A percentile compares a stretch with the other conserved stretches of the same genome.
phyloP scores from a whole-genome alignment of 2,888 invertebrate species.

The Neoitamus cyanurus region DNA sequence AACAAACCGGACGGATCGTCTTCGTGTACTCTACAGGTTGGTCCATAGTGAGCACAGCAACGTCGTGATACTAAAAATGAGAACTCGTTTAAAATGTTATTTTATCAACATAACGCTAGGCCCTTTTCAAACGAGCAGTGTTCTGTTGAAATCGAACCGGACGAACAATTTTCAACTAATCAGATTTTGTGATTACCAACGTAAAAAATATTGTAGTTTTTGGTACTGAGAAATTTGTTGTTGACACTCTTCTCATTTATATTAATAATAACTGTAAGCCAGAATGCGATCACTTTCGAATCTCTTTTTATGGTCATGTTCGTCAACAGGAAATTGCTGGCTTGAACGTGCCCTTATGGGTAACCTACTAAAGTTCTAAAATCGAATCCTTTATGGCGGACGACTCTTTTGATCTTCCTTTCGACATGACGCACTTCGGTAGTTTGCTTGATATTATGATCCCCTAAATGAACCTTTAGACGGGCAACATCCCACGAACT shows the following conservation, averaged over 20 bases:
- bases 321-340: not conserved
- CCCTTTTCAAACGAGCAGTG: too few species aligned
- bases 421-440: constrained; percentile 81
- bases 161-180: too few species aligned
- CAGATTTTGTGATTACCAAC: too few species aligned
- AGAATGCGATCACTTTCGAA: too few species aligned
- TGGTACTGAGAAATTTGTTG: too few species aligned
- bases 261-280: too few species aligned
- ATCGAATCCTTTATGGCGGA: constrained; percentile 87
- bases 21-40: constrained; percentile 79
- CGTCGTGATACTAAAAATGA: constrained; percentile 78
- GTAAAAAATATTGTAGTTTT: too few species aligned
- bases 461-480: constrained; percentile 82
- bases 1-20: constrained; percentile 81
- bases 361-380: constrained; percentile 81
- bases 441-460: constrained; percentile 82
- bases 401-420: constrained; percentile 82
- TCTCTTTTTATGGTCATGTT: too few species aligned
- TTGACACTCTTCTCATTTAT: too few species aligned
- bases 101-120: not conserved
- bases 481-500: constrained; percentile 89
- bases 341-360: too few species aligned
- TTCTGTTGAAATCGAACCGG: too few species aligned
- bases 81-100: not conserved
- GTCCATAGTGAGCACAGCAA: constrained; percentile 82